These are phyloP conservation scores for Mesorhabditis spiculigera DNA, from an alignment of 2,888 invertebrate species.

Conservation along the genomic window DNA sequence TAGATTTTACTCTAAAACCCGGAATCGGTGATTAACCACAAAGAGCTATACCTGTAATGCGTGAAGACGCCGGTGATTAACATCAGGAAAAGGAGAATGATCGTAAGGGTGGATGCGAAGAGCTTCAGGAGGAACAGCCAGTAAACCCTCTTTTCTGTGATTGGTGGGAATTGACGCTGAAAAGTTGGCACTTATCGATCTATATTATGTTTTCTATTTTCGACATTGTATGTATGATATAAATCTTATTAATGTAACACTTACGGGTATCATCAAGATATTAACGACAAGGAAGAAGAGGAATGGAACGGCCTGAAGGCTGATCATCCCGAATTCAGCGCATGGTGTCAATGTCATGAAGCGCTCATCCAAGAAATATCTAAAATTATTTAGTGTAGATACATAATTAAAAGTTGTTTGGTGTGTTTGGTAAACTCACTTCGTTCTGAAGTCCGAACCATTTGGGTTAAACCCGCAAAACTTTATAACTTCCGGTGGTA, in stretches of 20 bases:
- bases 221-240: not conserved
- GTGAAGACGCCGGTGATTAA: not conserved
- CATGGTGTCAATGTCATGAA: conserved; percentile 33
- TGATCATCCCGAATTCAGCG: conserved; percentile 30
- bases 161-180: conserved; percentile 15
- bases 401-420: not conserved
- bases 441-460: not conserved
- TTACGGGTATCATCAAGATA: conserved; percentile 19
- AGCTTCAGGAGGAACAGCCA: conserved; percentile 7
- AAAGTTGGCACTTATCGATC: not conserved
- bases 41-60: not conserved
- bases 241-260: not conserved
- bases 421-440: not conserved
- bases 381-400: conserved; percentile 7
- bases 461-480: conserved; percentile 1
- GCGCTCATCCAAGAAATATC: conserved; percentile 27
- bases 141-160: not conserved
- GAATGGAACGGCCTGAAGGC: conserved; percentile 22
- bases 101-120: conserved; percentile 3
- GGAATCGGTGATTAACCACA: no score
- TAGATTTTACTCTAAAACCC: conserved; percentile 7
- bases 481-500: not conserved
- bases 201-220: not conserved
- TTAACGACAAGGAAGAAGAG: conserved; percentile 34
- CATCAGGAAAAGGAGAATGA: conserved; percentile 7